Base-by-base conservation (phyloP, 2,113 vertebrate species). In the Paedocypris sp. region DNA sequence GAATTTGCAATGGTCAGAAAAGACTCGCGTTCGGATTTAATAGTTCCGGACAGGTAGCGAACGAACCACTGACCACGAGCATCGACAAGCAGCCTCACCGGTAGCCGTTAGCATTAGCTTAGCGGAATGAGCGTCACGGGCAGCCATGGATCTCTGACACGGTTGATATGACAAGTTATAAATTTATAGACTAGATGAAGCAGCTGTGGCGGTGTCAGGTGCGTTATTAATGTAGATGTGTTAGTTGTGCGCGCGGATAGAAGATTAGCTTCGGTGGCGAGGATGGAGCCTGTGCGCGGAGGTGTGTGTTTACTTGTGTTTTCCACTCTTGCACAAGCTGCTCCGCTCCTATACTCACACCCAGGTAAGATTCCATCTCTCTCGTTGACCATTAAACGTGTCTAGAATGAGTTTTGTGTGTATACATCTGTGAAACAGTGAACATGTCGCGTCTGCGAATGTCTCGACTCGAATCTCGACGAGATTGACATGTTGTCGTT, bases 281-380 rank as follows among this genome's bases (percentile, higher is more conserved):
- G 69, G 73, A 87, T 86, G 86, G 74, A 68, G 68, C 75, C 46
- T 66, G 71, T 74, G 73, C 71, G 53, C 72, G 54, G 26, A 58
- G 54, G 54, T 43, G 77, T 78, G 69, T 74, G 78, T 77, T 67
- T 79, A 23, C 74, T 84, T 67, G 70, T 59, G 69, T 79, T 73
- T 67, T 77, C 31, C 63, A 54, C 67, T 54, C 35, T 73, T 29
- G 68, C 57, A 50, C 75, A 81, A 71, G 75, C 80, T 41, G 80
- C 75, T n/a, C 86, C 86, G 59, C 72, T 84, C 47, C 80, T 67
- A 3, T 52, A 74, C 46, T 57, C 18, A 53, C 68, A 70, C 62
- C 61, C 42, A 85, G 85, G 85, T 87, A 68, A 83, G 74, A 59
- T 29, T 41, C 28, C 1, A 2, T 5, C 5, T 43, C 45, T 28